Percentiles rank a stretch among this genome's conserved stretches.
Evolutionary conservation across 2,113 vertebrate species (phyloP).

Genomic region (Himantopus leucocephalus): DNA sequence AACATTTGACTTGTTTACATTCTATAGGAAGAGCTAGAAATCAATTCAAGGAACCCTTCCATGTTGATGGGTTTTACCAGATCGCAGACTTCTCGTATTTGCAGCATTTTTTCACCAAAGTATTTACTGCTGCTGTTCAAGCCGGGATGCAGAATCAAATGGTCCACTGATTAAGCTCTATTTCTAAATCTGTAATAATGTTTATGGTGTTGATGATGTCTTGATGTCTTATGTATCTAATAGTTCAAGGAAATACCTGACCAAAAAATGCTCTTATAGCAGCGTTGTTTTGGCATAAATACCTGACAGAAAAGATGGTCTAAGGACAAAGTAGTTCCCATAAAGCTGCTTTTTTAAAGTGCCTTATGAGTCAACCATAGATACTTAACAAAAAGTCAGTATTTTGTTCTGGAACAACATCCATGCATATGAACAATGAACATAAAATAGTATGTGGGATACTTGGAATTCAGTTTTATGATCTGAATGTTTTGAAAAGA

Average conservation of each 20-base stretch:
- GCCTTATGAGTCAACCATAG: background rate
- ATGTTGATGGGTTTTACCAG: background rate
- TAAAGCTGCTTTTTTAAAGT: background rate
- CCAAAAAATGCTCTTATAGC: background rate
- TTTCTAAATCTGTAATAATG: background rate
- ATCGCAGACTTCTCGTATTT: background rate
- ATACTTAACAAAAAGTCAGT: background rate
- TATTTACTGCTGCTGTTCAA: background rate
- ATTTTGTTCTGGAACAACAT: background rate
- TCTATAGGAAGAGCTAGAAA: background rate
- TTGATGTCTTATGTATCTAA: background rate
- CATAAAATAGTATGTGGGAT: background rate
- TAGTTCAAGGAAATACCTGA: background rate
- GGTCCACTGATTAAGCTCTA: background rate
- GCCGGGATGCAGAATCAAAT: background rate
- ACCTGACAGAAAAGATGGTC: background rate
- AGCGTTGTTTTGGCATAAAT: background rate
- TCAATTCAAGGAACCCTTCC: background rate
- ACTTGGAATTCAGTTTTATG: background rate
- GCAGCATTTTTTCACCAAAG: background rate
- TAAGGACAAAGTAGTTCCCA: background rate
- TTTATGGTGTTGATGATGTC: background rate
- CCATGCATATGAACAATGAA: accelerated
- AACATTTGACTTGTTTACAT: background rate
- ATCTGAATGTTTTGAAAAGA: background rate